These are phyloP conservation scores for Brachypteracias leptosomus DNA, from an alignment of 2,113 vertebrate species.

Conservation along the genomic window DNA sequence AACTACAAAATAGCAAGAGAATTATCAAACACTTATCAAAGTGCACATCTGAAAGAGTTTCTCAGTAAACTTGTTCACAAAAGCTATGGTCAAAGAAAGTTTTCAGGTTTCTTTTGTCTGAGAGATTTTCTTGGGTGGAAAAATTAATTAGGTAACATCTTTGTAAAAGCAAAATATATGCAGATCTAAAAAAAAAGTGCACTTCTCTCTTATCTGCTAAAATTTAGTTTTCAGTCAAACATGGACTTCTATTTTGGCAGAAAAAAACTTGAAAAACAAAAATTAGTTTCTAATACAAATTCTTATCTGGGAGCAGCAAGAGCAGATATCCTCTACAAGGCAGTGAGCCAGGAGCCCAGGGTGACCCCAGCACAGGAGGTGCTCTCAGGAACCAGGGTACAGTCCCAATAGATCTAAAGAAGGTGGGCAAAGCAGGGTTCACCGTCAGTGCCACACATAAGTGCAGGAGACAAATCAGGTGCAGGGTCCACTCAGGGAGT, in stretches of 20 bases:
- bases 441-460: accelerated
- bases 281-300: not conserved
- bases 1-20: constrained; percentile 58
- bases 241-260: not conserved
- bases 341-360: not conserved
- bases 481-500: not conserved
- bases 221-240: not conserved
- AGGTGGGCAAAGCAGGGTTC: not conserved
- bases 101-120: not conserved
- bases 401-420: not conserved
- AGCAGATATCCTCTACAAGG: not conserved
- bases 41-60: not conserved
- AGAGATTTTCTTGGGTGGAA: not conserved
- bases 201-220: not conserved
- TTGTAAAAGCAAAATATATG: not conserved
- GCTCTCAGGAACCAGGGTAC: not conserved
- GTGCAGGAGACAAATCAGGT: accelerated
- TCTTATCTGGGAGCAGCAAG: not conserved
- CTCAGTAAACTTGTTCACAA: not conserved
- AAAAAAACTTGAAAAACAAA: not conserved
- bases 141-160: not conserved
- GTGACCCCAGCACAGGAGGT: not conserved
- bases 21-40: not conserved
- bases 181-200: not conserved
- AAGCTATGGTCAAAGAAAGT: not conserved